Conservation (phyloP, 2,888 invertebrate genomes). For the Eupithecia tripunctaria region DNA sequence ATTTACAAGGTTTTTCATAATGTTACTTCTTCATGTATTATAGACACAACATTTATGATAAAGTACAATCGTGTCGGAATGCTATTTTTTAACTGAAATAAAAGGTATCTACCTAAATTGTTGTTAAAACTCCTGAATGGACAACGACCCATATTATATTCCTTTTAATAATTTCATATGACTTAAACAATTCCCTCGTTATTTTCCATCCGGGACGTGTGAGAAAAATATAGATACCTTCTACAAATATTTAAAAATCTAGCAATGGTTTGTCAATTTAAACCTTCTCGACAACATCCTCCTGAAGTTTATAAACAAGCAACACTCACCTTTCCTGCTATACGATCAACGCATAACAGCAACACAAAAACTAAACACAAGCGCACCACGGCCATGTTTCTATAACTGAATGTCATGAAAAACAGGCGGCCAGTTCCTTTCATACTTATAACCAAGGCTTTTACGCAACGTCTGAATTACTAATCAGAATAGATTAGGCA, state of each 20-base stretch:
- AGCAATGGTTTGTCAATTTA: background rate
- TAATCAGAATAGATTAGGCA: slow-evolving; percentile 60
- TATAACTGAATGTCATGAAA: slow-evolving; percentile 64
- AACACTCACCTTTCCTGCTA: slow-evolving; percentile 61
- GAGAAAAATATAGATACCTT: background rate
- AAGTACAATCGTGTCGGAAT: background rate
- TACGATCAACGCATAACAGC: slow-evolving; percentile 60
- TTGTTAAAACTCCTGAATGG: background rate
- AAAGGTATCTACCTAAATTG: background rate
- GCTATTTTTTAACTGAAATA: background rate
- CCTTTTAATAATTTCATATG: too few relatives aligned
- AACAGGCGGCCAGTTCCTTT: slow-evolving; percentile 59
- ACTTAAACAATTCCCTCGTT: too few relatives aligned
- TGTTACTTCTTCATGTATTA: too few relatives aligned
- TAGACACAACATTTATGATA: background rate
- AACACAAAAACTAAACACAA: slow-evolving; percentile 63
- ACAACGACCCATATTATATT: too few relatives aligned
- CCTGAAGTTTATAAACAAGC: slow-evolving; percentile 9
- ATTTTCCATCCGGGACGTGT: background rate
- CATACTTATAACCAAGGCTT: slow-evolving; percentile 72
- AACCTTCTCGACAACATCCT: background rate
- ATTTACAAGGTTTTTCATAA: background rate
- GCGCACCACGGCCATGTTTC: slow-evolving; percentile 69
- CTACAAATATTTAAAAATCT: background rate
- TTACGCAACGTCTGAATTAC: slow-evolving; percentile 72